These are phyloP conservation scores for Agelastica alni DNA, from an alignment of 2,888 invertebrate genomes.

Conservation along the genomic window DNA sequence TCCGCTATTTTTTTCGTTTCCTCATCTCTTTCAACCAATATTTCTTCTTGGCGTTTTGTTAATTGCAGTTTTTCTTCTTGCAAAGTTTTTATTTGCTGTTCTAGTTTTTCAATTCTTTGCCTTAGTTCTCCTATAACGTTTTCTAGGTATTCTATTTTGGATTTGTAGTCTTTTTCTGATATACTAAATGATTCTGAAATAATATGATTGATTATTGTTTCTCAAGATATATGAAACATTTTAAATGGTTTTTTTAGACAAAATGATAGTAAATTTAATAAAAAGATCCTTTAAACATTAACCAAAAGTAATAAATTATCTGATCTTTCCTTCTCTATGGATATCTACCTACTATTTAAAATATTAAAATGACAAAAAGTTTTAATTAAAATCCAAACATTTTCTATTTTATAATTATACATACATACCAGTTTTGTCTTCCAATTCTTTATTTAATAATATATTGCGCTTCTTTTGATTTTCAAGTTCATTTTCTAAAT, in stretches of 20 bases:
- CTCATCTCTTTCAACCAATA: constrained; percentile 54
- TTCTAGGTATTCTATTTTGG: constrained; percentile 57
- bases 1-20: constrained; percentile 62
- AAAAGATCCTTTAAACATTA: too few species aligned
- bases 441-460: constrained; percentile 63
- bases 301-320: too few species aligned
- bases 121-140: constrained; percentile 57
- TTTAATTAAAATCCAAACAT: too few species aligned
- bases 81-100: constrained; percentile 57
- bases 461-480: constrained; percentile 64
- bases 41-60: constrained; percentile 50
- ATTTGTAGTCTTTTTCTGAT: constrained; percentile 50
- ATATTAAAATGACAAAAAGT: too few species aligned
- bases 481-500: constrained; percentile 65
- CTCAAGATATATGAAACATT: neutral
- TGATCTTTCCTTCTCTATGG: too few species aligned
- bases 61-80: constrained; percentile 58
- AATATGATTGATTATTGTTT: neutral
- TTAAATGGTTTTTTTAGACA: neutral
- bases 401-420: too few species aligned
- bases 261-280: neutral
- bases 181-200: constrained; percentile 45
- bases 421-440: constrained; percentile 63
- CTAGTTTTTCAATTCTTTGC: constrained; percentile 59
- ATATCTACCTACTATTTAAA: too few species aligned